Evolutionary conservation across 1,140 invertebrate genomes (phyloP), one percentile per base, ranked within the genome.

Genomic region (Pogonognathellus flavescens): DNA sequence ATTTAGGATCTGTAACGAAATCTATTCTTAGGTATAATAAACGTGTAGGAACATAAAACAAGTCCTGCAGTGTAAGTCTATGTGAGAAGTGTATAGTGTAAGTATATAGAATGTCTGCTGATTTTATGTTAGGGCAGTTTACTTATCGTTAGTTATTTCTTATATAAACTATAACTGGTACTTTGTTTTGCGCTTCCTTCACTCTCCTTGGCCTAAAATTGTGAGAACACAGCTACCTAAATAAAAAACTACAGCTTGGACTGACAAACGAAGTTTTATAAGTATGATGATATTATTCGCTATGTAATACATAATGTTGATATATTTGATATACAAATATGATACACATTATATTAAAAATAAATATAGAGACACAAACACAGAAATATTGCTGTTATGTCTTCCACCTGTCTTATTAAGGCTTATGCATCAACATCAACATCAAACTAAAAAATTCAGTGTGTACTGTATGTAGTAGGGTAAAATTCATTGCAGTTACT

Each of bases 141-240:
- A 55, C 13, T 53, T n/a, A n/a, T n/a, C n/a, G 62, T 66, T 66
- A 66, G 7, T 66, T 25, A 25, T 66, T 66, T 41, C 31, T 41
- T 41, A 41, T 41, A 41, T 41, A 41, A 41, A 41, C 31, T 41
- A n/a, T n/a, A 20, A 66, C 20, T 62, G 22, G 25, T 25, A 66
- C 62, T 66, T 66, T 66, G 62, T 66, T 6, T 41, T 41, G 31
- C 62, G 22, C 62, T 66, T 60, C 62, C 62, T 25, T 25, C 18
- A 66, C 62, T 66, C 62, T 66, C 62, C 62, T 66, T 66, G 62
- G 62, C 62, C 62, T 66, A 66, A 66, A 66, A 66, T 6, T 66
- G 25, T 66, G 22, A 66, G 22, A 66, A 25, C 25, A 14, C 20
- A 66, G 62, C 20, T 66, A 66, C 62, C 62, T 66, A 66, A 20